Conservation (phyloP, 2,888 invertebrate species). For the Sinopyrophorus schimmeli region DNA sequence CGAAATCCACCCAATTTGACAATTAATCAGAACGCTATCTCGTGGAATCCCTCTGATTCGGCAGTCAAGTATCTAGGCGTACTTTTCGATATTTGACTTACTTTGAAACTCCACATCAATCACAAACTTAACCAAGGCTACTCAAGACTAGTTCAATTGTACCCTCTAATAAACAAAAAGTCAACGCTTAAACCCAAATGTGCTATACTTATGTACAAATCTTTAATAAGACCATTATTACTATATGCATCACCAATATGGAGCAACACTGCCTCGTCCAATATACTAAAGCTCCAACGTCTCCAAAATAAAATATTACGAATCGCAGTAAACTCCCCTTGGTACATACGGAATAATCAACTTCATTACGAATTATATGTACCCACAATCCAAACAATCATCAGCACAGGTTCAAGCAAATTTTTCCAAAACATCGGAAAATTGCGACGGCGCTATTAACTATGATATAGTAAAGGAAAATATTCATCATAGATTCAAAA, state of each 20-base stretch:
- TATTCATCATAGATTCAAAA: too few species aligned
- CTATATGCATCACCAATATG: constrained; percentile 1
- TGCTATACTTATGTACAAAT: constrained; percentile 11
- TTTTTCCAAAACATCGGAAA: too few species aligned
- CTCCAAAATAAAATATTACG: constrained; percentile 10
- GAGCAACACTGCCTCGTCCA: constrained; percentile 10
- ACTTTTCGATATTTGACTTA: neutral
- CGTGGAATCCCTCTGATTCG: neutral
- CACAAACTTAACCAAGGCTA: constrained; percentile 6
- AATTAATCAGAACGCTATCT: neutral
- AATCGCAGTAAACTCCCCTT: constrained; percentile 3
- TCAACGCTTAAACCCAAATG: constrained; percentile 5
- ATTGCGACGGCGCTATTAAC: too few species aligned
- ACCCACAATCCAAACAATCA: too few species aligned
- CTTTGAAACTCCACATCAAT: constrained; percentile 9
- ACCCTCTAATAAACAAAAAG: constrained; percentile 9
- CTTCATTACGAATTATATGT: too few species aligned
- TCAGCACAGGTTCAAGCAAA: too few species aligned
- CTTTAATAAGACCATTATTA: neutral
- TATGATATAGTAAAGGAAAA: too few species aligned
- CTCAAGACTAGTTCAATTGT: constrained; percentile 5
- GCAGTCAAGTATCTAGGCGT: constrained; percentile 7
- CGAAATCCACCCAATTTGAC: neutral
- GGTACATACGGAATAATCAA: constrained; percentile 4
- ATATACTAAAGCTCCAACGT: neutral